Base-by-base conservation (phyloP, 2,113 vertebrate genomes). In the Megaleporinus macrocephalus region DNA sequence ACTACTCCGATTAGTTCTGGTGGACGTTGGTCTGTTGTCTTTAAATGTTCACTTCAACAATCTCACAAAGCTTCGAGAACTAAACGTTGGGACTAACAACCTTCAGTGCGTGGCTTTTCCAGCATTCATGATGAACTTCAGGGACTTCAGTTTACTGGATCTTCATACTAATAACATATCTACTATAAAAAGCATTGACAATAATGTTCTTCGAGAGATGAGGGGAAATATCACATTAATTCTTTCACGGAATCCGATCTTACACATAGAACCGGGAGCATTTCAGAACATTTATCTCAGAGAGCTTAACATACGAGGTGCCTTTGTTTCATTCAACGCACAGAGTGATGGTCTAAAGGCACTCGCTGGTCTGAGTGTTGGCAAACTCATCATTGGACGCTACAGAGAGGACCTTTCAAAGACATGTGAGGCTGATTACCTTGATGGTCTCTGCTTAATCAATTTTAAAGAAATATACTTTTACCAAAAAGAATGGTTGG, bases 181-280 rank as follows among this genome's bases (percentile, higher is more conserved):
- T 22, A 72, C 59, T 26, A 57, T 74, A 53, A 71, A 33, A 65
- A 15, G 44, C 30, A 59, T 53, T 26, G 41, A 80, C 30, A 83
- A 33, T 0, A 24, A 11, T 78, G 72, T 86, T 33, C 84, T 96
- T 36, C 83, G 24, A 78, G 49, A 80, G 80, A 84, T 5, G 5
- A 75, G 66, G 2, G 22, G 36, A 68, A 94, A 93, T 68, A 87
- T 95, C 30, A 94, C 93, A 0, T 76, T 95, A 79, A 93, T 93
- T 5, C 86, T 96, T 18, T 95, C 92, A 53, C 27, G 91, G 49
- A 95, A 96, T 66, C 49, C 80, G 18, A 92, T 96, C 75, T 82
- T 91, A 22, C 73, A 85, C 29, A 93, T 96, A 5, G 53, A 94
- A 72, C 84, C 61, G 0, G 89, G 85, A 22, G 79, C 92, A 51